A percentile compares a stretch with the other conserved stretches of the same genome.
Evolutionary conservation across 2,113 vertebrate genomes (phyloP).

Genomic region (Elachura formosa): DNA sequence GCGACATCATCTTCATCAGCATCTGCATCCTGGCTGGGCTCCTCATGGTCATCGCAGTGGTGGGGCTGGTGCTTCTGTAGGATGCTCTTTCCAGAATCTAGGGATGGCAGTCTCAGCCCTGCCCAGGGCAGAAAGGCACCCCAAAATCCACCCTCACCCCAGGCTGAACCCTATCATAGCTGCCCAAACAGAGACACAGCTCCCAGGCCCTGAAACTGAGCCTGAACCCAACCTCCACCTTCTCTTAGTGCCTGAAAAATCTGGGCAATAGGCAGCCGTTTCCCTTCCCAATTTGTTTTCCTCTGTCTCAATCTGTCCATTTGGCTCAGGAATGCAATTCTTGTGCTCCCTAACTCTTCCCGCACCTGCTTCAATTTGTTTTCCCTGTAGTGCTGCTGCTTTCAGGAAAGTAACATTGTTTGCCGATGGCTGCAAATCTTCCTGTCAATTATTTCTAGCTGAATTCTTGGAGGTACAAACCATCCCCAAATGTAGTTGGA

Average conservation of each 20-base stretch:
- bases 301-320: constrained; percentile 40
- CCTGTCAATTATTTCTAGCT: constrained; percentile 5
- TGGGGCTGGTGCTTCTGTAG: constrained; percentile 91
- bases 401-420: neutral
- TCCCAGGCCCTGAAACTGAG: neutral
- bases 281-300: constrained; percentile 20
- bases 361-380: constrained; percentile 38
- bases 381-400: constrained; percentile 37
- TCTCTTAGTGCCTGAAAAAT: neutral
- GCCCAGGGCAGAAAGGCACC: neutral
- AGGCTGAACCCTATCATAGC: neutral
- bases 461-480: neutral
- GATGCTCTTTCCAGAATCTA: neutral
- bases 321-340: constrained; percentile 23
- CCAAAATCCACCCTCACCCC: neutral
- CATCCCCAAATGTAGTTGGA: neutral
- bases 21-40: constrained; percentile 93
- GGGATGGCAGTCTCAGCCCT: neutral
- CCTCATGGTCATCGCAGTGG: constrained; percentile 91
- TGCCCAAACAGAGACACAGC: neutral
- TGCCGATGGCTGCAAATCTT: constrained; percentile 14
- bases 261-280: neutral
- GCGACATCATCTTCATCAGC: constrained; percentile 92
- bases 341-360: constrained; percentile 5
- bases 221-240: neutral